Conservation (phyloP, 2,888 invertebrate genomes). For the Chymomyza fuscimana region DNA sequence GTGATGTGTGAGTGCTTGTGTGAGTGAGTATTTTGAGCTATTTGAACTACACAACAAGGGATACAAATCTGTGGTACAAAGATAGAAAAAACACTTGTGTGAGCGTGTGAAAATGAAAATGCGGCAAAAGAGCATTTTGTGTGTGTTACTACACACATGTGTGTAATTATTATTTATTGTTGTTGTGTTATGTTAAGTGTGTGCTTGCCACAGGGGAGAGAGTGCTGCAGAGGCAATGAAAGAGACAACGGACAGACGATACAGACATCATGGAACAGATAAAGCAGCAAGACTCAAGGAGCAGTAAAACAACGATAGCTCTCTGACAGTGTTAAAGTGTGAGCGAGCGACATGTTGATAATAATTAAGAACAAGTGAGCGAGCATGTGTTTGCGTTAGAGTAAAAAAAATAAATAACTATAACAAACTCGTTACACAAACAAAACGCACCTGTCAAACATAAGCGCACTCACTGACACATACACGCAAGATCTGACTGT, state of each 20-base stretch:
- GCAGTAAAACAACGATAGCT: constrained; percentile 27
- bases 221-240: constrained; percentile 11
- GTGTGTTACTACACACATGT: constrained; percentile 49
- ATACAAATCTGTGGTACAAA: background rate
- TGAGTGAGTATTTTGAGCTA: background rate
- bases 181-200: constrained; percentile 33
- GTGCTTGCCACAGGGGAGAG: constrained; percentile 33
- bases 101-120: constrained; percentile 72
- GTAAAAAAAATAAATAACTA: constrained; percentile 35
- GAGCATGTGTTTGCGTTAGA: constrained; percentile 49
- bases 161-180: constrained; percentile 59
- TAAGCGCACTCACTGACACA: constrained; percentile 23
- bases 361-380: constrained; percentile 2
- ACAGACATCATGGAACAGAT: constrained; percentile 1
- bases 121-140: constrained; percentile 67
- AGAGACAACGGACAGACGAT: constrained; percentile 8
- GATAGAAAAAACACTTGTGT: constrained; percentile 58
- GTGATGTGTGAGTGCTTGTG: background rate
- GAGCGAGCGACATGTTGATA: constrained; percentile 38
- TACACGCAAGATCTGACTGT: constrained; percentile 9
- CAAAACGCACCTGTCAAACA: constrained; percentile 67
- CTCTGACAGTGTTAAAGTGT: constrained; percentile 2
- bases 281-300: constrained; percentile 21
- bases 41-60: background rate
- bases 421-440: constrained; percentile 58